A percentile compares a stretch with the other conserved stretches of the same genome.
Conservation (phyloP, 2,797 vertebrate genomes). For the Lemur catta region DNA sequence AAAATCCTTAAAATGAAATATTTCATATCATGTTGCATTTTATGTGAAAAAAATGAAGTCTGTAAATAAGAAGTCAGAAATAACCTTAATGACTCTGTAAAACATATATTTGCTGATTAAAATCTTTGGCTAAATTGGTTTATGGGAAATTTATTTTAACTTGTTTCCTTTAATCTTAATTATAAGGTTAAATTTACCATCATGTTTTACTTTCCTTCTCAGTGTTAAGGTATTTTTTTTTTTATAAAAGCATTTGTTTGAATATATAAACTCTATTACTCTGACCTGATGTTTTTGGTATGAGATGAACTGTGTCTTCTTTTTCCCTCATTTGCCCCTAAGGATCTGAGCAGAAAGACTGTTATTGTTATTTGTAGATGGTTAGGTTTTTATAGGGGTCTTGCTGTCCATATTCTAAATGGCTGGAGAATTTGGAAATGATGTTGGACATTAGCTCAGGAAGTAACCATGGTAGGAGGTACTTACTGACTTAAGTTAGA, state of each 20-base stretch:
- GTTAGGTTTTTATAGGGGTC: neutral
- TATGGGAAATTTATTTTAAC: neutral
- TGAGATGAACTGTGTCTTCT: neutral
- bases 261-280: neutral
- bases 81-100: neutral
- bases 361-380: neutral
- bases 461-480: neutral
- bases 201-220: neutral
- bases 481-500: neutral
- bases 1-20: slow-evolving; percentile 1
- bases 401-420: neutral
- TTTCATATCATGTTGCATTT: neutral
- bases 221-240: neutral
- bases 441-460: neutral
- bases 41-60: neutral
- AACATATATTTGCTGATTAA: neutral
- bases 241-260: neutral
- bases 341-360: neutral
- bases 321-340: neutral
- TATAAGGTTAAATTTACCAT: neutral
- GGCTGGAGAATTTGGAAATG: neutral
- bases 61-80: neutral
- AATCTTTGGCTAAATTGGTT: neutral
- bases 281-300: neutral
- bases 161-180: neutral